Evolutionary conservation across 2,888 invertebrate genomes (phyloP).

Genomic region (Palloptera scutellata): DNA sequence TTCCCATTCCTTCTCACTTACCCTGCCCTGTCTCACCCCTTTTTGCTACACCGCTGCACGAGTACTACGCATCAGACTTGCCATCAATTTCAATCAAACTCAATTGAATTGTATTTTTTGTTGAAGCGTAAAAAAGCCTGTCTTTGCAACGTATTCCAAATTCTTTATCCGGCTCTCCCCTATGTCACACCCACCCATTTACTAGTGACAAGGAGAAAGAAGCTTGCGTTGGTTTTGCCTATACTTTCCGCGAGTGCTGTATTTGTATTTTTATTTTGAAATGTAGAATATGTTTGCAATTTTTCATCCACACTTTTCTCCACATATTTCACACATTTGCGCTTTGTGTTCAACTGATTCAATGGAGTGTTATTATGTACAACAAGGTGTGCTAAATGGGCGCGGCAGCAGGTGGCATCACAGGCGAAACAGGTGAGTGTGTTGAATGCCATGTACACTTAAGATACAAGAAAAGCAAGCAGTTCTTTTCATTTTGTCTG

Average conservation of each 20-base stretch:
- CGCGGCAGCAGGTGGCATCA: neutral
- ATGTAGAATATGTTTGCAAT: slow-evolving; percentile 12
- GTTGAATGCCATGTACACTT: slow-evolving; percentile 7
- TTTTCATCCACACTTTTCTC: neutral
- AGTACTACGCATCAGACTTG: slow-evolving; percentile 12
- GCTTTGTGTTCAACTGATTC: slow-evolving; percentile 19
- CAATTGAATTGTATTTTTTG: slow-evolving; percentile 44
- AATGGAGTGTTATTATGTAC: slow-evolving; percentile 19
- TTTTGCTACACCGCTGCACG: too few relatives aligned
- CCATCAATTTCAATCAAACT: slow-evolving; percentile 38
- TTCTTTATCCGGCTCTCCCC: neutral
- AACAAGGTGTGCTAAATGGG: slow-evolving; percentile 5
- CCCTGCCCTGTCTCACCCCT: too few relatives aligned
- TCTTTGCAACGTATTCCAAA: slow-evolving; percentile 18
- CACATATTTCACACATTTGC: slow-evolving; percentile 4
- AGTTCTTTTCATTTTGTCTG: slow-evolving; percentile 7
- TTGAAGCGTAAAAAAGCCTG: slow-evolving; percentile 41
- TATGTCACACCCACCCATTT: neutral
- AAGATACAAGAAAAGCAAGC: slow-evolving; percentile 1
- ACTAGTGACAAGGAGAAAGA: too few relatives aligned
- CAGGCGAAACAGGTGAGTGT: neutral
- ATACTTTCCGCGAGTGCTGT: neutral
- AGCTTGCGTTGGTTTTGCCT: neutral
- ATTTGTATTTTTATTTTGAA: slow-evolving; percentile 6
- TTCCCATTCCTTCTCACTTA: too few relatives aligned